Evolutionary conservation across 2,888 invertebrate species (phyloP).

Genomic region (Hydropsyche betteni): DNA sequence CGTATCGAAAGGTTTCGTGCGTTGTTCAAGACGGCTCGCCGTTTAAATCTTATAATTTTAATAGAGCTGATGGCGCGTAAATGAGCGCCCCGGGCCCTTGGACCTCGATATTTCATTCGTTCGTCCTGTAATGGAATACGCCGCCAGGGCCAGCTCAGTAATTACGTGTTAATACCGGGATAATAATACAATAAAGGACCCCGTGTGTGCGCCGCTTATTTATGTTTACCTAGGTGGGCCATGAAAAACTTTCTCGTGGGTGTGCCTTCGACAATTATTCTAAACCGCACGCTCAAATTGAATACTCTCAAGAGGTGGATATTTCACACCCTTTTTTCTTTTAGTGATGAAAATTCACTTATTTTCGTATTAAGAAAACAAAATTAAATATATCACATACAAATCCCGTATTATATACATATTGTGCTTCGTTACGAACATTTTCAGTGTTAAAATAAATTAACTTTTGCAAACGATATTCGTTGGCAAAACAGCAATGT

Average conservation of each 20-base stretch:
- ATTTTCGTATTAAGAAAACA: no score
- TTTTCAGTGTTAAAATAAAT: slow-evolving; percentile 15
- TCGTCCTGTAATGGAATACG: slow-evolving; percentile 40
- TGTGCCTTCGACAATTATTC: no score
- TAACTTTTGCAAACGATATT: neutral
- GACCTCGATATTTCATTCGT: slow-evolving; percentile 31
- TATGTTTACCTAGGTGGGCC: slow-evolving; percentile 36
- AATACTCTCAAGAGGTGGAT: neutral
- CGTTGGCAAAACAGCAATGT: slow-evolving; percentile 7
- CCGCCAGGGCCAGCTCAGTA: slow-evolving; percentile 34
- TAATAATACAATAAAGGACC: slow-evolving; percentile 46
- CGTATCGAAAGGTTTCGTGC: neutral
- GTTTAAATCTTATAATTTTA: slow-evolving; percentile 3
- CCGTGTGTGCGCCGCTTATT: slow-evolving; percentile 14
- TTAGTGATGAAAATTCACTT: no score
- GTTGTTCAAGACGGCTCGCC: neutral
- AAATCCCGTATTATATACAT: no score
- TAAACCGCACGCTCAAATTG: slow-evolving; percentile 7
- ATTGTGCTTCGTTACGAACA: neutral
- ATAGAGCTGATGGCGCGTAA: slow-evolving; percentile 12
- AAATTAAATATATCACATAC: no score
- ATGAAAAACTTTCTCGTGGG: neutral
- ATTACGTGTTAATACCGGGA: slow-evolving; percentile 51
- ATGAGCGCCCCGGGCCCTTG: slow-evolving; percentile 29
- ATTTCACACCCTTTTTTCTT: neutral